Evolutionary conservation across 2,888 invertebrate species (phyloP).

Genomic region (Prenolepis imparis): DNA sequence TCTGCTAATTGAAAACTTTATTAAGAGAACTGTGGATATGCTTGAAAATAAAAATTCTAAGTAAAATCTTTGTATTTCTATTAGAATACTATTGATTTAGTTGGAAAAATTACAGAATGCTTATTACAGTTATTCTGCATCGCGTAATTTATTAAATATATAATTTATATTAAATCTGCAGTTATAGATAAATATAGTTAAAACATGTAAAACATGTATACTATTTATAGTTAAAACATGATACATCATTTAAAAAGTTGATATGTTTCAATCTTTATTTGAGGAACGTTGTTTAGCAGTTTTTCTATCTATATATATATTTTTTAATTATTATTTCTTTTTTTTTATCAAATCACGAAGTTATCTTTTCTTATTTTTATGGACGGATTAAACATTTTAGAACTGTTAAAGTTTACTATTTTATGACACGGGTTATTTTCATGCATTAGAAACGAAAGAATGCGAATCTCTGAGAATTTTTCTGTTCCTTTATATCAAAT

Average conservation of each 20-base stretch:
- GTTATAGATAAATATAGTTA: not conserved
- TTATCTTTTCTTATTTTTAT: slow-evolving; percentile 14
- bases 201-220: not conserved
- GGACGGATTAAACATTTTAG: not conserved
- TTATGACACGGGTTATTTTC: not conserved
- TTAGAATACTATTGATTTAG: not conserved
- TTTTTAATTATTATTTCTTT: too few species aligned
- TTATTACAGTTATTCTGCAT: not conserved
- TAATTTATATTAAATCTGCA: not conserved
- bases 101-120: not conserved
- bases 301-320: too few species aligned
- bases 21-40: not conserved
- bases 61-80: not conserved
- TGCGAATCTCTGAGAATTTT: slow-evolving; percentile 22
- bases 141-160: not conserved
- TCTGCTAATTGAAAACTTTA: not conserved
- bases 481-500: slow-evolving; percentile 35
- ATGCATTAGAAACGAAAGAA: not conserved
- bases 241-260: not conserved
- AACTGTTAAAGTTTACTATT: slow-evolving; percentile 22
- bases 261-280: not conserved
- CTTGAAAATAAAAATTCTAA: not conserved
- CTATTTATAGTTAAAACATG: not conserved
- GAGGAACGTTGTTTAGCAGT: not conserved
- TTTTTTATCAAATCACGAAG: not conserved